Evolutionary conservation across 2,797 vertebrate genomes (phyloP), one percentile per base, ranked within the genome.

Genomic region (Urophycis tenuis): DNA sequence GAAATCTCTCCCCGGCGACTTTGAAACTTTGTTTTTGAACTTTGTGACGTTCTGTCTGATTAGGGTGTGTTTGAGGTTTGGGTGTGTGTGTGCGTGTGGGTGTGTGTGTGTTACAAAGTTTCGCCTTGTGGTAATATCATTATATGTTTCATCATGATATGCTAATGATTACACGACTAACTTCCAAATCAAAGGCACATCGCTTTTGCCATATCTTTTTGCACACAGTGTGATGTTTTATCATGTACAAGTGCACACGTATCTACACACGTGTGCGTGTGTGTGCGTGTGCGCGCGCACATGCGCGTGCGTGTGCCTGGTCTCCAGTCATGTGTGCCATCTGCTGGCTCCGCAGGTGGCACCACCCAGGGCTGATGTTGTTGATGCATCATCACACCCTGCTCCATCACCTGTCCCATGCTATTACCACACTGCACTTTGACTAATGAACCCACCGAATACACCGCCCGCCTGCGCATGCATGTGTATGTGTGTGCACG

Each of bases 331-430:
- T 92, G 89, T 91, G 87, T 89, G 89, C 92, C 92, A 93, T 93
- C 92, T 93, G 93, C 90, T 92, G 76, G 91, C 91, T 89, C 91
- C 91, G 92, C 91, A 90, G 92, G 92, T 88, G 87, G 88, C 85
- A 79, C 89, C 92, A 92, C 91, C 90, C 90, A 91, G 87, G 82
- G 85, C 91, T 91, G 91, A 90, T 91, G 91, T 92, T 92, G 91
- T 90, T 92, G 92, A 93, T 93, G 91, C 91, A 91, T 92, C 91
- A 90, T 93, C 92, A 92, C 93, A 90, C 91, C 85, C 88, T 90
- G 90, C 91, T 92, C 90, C 90, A 91, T 93, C 92, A 91, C 90
- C 87, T 90, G 91, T 90, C 91, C 89, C 88, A 90, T 77, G 75
- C 88, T 87, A 87, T 90, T 90, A 90, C 87, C 87, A 78, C 87